phyloP scores from a whole-genome alignment of 1,140 invertebrate species.

The Hermetia illucens region DNA sequence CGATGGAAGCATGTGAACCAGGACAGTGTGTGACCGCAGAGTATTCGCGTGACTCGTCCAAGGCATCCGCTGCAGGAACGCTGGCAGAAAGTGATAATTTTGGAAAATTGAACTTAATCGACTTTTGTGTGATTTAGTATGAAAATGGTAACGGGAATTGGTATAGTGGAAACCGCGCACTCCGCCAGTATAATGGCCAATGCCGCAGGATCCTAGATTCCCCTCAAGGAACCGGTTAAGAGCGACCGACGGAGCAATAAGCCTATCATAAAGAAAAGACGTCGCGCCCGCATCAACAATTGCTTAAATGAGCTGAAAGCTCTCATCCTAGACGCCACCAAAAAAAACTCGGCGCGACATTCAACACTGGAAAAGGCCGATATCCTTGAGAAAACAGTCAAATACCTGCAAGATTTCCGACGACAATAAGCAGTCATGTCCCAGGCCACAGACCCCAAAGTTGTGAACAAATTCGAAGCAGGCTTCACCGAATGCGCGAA shows the following conservation, averaged over 20 bases:
- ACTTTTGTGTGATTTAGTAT: too few relatives aligned
- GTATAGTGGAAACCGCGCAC: not conserved
- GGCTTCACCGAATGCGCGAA: conserved; percentile 79
- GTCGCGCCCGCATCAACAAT: conserved; percentile 86
- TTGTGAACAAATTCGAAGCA: conserved; percentile 70
- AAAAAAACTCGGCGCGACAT: conserved; percentile 83
- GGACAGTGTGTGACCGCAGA: too few relatives aligned
- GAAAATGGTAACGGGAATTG: not conserved
- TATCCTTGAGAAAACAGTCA: conserved; percentile 92
- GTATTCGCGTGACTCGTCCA: too few relatives aligned
- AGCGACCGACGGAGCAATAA: conserved; percentile 43
- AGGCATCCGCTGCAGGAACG: too few relatives aligned
- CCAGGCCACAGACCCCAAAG: conserved; percentile 58
- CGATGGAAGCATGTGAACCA: too few relatives aligned
- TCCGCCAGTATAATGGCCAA: not conserved
- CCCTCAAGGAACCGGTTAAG: not conserved
- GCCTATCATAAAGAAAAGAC: conserved; percentile 89
- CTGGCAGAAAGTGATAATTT: too few relatives aligned
- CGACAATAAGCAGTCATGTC: conserved; percentile 56
- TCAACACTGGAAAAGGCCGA: conserved; percentile 95
- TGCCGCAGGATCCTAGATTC: not conserved
- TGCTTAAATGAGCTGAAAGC: conserved; percentile 85
- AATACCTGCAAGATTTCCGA: conserved; percentile 73
- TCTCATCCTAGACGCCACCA: conserved; percentile 77
- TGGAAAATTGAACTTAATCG: too few relatives aligned